phyloP scores from a whole-genome alignment of 2,888 invertebrate genomes.

The Folsomia manolachei region DNA sequence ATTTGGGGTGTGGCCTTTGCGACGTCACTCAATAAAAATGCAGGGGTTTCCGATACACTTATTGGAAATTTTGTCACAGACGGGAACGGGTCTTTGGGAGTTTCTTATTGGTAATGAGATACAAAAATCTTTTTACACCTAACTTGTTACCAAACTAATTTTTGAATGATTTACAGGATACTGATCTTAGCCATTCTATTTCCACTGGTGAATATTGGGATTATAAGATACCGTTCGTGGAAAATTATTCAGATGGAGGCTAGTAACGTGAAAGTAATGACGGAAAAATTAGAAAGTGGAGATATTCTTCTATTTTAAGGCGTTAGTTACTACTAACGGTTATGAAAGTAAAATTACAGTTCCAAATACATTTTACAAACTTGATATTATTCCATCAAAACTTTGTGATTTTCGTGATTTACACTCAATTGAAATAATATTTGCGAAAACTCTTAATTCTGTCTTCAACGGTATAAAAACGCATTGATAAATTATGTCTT shows the following conservation, averaged over 20 bases:
- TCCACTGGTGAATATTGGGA: constrained; percentile 34
- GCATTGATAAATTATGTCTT: no score
- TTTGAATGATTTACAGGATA: constrained; percentile 33
- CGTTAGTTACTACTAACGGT: no score
- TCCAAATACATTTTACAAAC: no score
- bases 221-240: constrained; percentile 40
- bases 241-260: constrained; percentile 37
- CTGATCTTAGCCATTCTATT: constrained; percentile 33
- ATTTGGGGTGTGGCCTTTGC: constrained; percentile 37
- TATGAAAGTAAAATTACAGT: no score
- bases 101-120: constrained; percentile 47
- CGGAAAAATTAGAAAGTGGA: constrained; percentile 31
- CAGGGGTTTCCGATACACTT: constrained; percentile 40
- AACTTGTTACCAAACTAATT: neutral
- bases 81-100: constrained; percentile 27
- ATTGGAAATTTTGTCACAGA: neutral
- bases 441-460: no score
- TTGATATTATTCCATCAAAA: no score
- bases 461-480: no score
- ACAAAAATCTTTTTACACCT: no score
- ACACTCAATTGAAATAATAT: no score
- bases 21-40: constrained; percentile 32
- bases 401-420: no score
- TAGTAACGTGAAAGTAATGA: constrained; percentile 37
- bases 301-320: constrained; percentile 45